phyloP scores from a whole-genome alignment of 2,797 vertebrate genomes.

The Pempheris klunzingeri region DNA sequence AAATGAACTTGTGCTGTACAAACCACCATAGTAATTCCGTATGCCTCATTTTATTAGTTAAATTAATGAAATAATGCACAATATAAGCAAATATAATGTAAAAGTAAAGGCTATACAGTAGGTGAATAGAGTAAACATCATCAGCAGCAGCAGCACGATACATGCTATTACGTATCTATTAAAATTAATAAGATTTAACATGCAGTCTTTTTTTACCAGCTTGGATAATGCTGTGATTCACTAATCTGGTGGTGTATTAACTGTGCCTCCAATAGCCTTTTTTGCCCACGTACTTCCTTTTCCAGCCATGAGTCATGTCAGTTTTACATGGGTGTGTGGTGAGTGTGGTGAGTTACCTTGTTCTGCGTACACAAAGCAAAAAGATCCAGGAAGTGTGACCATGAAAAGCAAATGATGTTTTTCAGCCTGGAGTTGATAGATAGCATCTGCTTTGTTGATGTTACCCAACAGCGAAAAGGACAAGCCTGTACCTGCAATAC shows the following conservation, averaged over 20 bases:
- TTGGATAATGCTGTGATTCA: constrained; percentile 50
- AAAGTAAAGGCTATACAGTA: not conserved
- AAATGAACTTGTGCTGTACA: not conserved
- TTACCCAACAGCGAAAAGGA: constrained; percentile 66
- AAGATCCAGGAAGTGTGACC: constrained; percentile 58
- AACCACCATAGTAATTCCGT: not conserved
- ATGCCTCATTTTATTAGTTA: not conserved
- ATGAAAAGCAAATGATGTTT: constrained; percentile 53
- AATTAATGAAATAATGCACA: not conserved
- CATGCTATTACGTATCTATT: constrained; percentile 20
- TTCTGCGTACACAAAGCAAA: constrained; percentile 39
- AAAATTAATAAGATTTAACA: constrained; percentile 3
- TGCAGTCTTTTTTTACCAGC: constrained; percentile 14
- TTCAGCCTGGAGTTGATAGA: constrained; percentile 56
- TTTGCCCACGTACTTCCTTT: constrained; percentile 57
- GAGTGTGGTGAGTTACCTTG: constrained; percentile 40
- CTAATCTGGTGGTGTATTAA: constrained; percentile 37
- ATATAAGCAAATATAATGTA: not conserved
- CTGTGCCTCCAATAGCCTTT: constrained; percentile 35
- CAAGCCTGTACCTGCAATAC: constrained; percentile 68
- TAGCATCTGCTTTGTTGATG: constrained; percentile 72
- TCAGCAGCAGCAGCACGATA: no score
- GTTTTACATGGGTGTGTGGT: constrained; percentile 33
- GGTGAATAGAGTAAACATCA: no score
- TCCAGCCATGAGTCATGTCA: constrained; percentile 52